A percentile compares a stretch with the other conserved stretches of the same genome.
These are phyloP conservation scores for Electrona antarctica DNA, from an alignment of 2,113 vertebrate species.

Conservation along the genomic window DNA sequence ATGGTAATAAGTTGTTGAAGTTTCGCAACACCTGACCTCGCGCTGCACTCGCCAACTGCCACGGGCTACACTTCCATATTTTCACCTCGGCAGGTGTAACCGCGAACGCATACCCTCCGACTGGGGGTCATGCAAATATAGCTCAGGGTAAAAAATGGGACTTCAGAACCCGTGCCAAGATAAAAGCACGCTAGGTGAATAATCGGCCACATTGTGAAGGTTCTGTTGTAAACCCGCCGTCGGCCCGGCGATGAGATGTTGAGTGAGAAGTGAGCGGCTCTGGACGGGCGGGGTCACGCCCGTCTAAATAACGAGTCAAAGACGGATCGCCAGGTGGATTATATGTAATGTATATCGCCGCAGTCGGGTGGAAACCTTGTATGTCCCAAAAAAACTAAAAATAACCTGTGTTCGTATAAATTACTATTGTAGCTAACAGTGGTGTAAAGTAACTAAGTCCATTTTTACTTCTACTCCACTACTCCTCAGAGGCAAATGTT, in stretches of 20 bases:
- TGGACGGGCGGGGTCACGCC: no score
- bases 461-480: no score
- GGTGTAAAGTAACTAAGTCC: no score
- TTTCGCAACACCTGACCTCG: slow-evolving; percentile 21
- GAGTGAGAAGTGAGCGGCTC: no score
- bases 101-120: slow-evolving; percentile 21
- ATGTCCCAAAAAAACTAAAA: no score
- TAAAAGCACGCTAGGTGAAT: slow-evolving; percentile 44
- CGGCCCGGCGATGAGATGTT: slow-evolving; percentile 4
- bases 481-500: no score
- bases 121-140: neutral
- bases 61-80: neutral
- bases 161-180: slow-evolving; percentile 31
- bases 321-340: slow-evolving; percentile 21
- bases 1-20: neutral
- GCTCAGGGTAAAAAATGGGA: slow-evolving; percentile 8
- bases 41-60: neutral
- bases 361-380: no score
- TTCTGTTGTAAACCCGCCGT: slow-evolving; percentile 30
- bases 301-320: slow-evolving; percentile 6
- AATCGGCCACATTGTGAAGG: slow-evolving; percentile 46
- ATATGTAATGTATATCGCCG: no score
- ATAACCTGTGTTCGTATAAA: no score
- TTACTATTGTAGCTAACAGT: no score
- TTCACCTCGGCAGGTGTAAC: slow-evolving; percentile 22